phyloP scores from a whole-genome alignment of 2,797 vertebrate species.

The Cheirogaleus major region DNA sequence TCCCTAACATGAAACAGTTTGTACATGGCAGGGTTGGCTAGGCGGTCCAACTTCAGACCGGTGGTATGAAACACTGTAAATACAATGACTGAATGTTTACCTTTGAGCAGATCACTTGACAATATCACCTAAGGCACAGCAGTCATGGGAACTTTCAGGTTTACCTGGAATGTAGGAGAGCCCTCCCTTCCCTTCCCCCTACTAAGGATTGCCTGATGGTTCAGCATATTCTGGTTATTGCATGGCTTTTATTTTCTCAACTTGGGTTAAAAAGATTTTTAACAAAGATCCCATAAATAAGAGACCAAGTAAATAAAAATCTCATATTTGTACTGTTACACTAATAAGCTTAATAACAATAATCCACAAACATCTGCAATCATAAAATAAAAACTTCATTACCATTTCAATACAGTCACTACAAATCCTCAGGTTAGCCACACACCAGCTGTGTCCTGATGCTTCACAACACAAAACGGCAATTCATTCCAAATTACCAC shows the following conservation, averaged over 20 bases:
- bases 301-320: constrained; percentile 77
- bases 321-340: constrained; percentile 83
- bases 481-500: constrained; percentile 87
- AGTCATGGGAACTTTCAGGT: background rate
- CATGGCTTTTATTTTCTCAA: constrained; percentile 59
- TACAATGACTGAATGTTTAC: constrained; percentile 43
- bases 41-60: background rate
- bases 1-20: background rate
- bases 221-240: constrained; percentile 27
- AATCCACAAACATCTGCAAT: constrained; percentile 85
- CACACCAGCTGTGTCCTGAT: constrained; percentile 84
- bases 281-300: constrained; percentile 76
- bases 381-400: constrained; percentile 88
- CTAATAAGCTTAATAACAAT: constrained; percentile 87
- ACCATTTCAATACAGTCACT: constrained; percentile 86
- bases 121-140: background rate
- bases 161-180: background rate
- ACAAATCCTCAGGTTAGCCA: constrained; percentile 85
- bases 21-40: background rate
- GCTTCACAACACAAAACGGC: constrained; percentile 84
- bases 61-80: background rate
- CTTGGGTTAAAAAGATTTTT: constrained; percentile 72
- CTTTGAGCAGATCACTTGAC: background rate
- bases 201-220: background rate
- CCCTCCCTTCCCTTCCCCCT: background rate